Base-by-base conservation (phyloP, 2,113 vertebrate species). In the Phaetusa simplex region DNA sequence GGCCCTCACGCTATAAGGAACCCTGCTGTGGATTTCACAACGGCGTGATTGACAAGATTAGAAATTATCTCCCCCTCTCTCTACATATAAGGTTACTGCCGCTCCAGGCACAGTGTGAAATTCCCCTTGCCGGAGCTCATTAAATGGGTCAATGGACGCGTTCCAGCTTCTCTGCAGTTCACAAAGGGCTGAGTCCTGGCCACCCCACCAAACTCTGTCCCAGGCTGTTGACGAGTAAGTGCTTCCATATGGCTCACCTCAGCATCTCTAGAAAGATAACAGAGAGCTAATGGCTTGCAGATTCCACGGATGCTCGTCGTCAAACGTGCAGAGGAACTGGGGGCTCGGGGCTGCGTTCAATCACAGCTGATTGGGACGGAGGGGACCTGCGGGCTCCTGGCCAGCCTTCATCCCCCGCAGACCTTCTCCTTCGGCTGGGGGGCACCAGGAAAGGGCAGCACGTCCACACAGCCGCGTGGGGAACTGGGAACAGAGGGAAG, bases 171-270 rank as follows among this genome's bases (percentile, higher is more conserved):
- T 96, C 96, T 74, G 95, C 96, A 95, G 95, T 97, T 97, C 97
- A 98, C 97, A 97, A 95, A 97, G 94, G 97, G 92, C 96, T 80
- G 96, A 95, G 96, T 92, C 97, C 94, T 93, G 97, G 95, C 97
- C 96, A 97, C 97, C 97, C 93, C 96, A 96, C 96, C 96, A 94
- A 95, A 95, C 93, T 69, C 94, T 91, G 94, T 97, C 97, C 96
- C 97, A 97, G 96, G 96, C 96, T 96, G 97, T 96, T 96, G 97
- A 93, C 67, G 91, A 96, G 89, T 98, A 98, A 98, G 95, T 97
- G 97, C 96, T 98, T 98, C 97, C 97, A 98, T 96, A 97, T 98
- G 97, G 96, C 97, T 96, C 97, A 97, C 96, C 96, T 96, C 96
- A 93, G 95, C 97, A 97, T 97, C 97, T 97, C 96, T 91, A 73